Base-by-base conservation (phyloP, 2,797 vertebrate genomes). In the Lepilemur septentrionalis region DNA sequence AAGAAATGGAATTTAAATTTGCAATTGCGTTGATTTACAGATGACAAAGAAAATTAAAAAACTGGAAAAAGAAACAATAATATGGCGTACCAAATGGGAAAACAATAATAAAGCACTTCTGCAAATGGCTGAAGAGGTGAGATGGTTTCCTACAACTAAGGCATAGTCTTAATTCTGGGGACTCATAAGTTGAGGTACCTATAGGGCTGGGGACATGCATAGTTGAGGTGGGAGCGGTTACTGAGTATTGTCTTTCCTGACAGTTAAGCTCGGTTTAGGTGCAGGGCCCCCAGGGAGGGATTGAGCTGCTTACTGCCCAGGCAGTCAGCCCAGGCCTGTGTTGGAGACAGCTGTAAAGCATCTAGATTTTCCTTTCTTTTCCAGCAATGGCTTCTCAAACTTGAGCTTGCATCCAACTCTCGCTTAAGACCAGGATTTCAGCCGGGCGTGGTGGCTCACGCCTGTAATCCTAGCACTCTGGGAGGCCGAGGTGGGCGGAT, bases 21-120 rank as follows among this genome's bases (percentile, higher is more conserved):
- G 67, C 25, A 61, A 93, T 89, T 94, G 38, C 93, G 78, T 97
- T 88, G 48, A 48, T 94, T 89, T 89, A 70, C 97, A 99, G 99
- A 99, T 99, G 99, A 99, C 99, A 0, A 99, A 99, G 98, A 99
- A 99, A 98, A 99, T 99, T 96, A 99, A 99, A 98, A 99, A 99
- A 98, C 98, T 99, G 98, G 99, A 99, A 98, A 99, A 99, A 98
- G 99, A 99, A 98, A 99, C 99, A 0, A 99, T 99, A 52, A 98
- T 99, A 95, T 99, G 99, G 99, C 99, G 99, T 86, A 99, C 99
- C 95, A 99, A 99, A 96, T 99, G 99, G 99, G 99, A 99, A 98
- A 99, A 99, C 80, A 99, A 99, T 97, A 99, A 99, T 98, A 99
- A 99, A 98, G 99, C 99, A 9, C 99, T 99, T 98, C 98, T 99